These are phyloP conservation scores for Poecile atricapillus DNA, from an alignment of 2,113 vertebrate species.

Conservation along the genomic window DNA sequence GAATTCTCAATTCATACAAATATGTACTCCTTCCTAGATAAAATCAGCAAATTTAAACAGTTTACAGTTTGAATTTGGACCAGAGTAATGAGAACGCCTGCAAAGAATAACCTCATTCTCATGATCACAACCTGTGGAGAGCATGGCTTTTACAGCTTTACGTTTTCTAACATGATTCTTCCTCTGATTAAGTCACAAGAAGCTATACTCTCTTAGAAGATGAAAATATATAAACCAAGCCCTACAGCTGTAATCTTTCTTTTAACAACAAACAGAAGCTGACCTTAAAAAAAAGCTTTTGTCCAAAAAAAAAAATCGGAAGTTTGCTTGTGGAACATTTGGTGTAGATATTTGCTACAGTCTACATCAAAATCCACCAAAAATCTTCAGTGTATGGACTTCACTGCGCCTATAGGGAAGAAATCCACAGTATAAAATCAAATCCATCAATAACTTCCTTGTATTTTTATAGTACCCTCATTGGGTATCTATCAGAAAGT, in stretches of 20 bases:
- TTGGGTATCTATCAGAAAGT: not conserved
- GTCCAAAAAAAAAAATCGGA: not conserved
- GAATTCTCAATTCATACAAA: not conserved
- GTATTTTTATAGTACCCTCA: not conserved
- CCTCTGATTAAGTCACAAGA: not conserved
- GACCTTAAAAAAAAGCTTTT: constrained; percentile 16
- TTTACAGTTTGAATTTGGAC: not conserved
- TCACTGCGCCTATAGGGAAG: not conserved
- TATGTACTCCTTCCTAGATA: not conserved
- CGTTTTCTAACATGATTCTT: not conserved
- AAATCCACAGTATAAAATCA: not conserved
- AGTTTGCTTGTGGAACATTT: not conserved
- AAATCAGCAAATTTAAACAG: not conserved
- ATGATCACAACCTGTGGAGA: not conserved
- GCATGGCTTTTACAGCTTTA: not conserved
- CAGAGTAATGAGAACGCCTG: not conserved
- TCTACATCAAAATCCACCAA: not conserved
- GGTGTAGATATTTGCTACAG: not conserved
- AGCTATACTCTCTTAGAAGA: not conserved
- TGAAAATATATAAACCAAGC: not conserved
- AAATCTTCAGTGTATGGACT: not conserved
- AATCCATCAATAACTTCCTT: constrained; percentile 9
- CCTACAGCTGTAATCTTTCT: not conserved
- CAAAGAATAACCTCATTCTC: not conserved
- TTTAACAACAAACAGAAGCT: constrained; percentile 7